Conservation (phyloP, 1,140 invertebrate genomes). For the Gryllus bimaculatus region DNA sequence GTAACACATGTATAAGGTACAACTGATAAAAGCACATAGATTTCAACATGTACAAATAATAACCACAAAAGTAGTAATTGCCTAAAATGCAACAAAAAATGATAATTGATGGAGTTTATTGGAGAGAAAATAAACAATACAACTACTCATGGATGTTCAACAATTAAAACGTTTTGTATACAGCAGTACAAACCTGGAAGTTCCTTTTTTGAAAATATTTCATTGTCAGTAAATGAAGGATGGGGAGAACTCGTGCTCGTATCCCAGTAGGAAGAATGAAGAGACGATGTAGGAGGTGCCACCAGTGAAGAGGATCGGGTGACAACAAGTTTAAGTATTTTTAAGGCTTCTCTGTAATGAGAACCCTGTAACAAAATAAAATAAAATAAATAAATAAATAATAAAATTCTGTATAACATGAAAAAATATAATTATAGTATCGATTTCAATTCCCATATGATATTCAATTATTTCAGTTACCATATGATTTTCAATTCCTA, state of each 20-base stretch:
- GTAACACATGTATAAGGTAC: no score
- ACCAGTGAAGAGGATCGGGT: slow-evolving; percentile 82
- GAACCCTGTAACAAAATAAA: slow-evolving; percentile 45
- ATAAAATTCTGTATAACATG: background rate
- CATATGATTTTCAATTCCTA: no score
- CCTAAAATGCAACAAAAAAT: no score
- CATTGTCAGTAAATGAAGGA: slow-evolving; percentile 63
- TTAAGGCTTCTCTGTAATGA: slow-evolving; percentile 92
- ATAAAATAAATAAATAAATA: background rate
- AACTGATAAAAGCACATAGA: no score
- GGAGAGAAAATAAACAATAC: no score
- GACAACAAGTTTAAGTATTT: slow-evolving; percentile 93
- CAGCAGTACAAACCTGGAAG: slow-evolving; percentile 51
- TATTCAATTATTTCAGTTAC: background rate
- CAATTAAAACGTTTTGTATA: background rate
- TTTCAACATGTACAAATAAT: no score
- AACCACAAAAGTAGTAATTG: no score
- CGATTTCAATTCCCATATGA: background rate
- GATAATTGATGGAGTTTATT: no score
- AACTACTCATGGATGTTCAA: no score
- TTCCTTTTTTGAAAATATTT: slow-evolving; percentile 69
- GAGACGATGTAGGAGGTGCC: slow-evolving; percentile 50
- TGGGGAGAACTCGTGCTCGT: slow-evolving; percentile 44
- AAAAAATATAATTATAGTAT: background rate
- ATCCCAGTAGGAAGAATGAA: slow-evolving; percentile 47